Evolutionary conservation across 2,113 vertebrate species (phyloP).

Genomic region (Leptocoma aspasia): DNA sequence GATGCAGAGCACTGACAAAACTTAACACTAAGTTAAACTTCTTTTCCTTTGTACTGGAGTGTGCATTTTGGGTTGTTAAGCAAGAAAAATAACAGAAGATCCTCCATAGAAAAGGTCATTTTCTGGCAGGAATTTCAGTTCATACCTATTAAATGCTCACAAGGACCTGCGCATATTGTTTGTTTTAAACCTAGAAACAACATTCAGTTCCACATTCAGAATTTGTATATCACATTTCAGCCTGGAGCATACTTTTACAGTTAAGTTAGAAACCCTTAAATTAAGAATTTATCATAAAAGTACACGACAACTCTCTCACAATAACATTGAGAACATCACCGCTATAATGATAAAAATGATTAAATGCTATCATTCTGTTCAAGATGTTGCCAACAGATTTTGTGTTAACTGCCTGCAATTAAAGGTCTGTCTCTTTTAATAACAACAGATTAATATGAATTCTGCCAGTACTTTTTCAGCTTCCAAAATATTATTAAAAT

Average conservation of each 20-base stretch:
- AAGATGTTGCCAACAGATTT: conserved; percentile 25
- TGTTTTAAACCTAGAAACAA: not conserved
- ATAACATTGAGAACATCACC: not conserved
- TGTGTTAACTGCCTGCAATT: conserved; percentile 43
- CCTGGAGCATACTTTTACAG: not conserved
- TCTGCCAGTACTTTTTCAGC: not conserved
- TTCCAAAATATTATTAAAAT: conserved; percentile 50
- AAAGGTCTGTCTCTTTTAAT: conserved; percentile 18
- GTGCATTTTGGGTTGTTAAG: not conserved
- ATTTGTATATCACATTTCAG: not conserved
- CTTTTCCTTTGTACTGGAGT: not conserved
- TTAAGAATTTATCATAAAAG: conserved; percentile 33
- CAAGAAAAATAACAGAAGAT: not conserved
- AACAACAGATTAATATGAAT: not conserved
- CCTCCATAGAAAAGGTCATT: not conserved
- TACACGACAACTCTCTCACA: not conserved
- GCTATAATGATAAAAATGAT: conserved; percentile 41
- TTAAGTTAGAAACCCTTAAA: conserved; percentile 27
- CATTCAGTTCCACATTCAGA: not conserved
- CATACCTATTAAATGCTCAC: not conserved
- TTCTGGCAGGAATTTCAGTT: not conserved
- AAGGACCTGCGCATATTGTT: not conserved
- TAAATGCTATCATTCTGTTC: conserved; percentile 24
- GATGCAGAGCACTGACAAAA: not conserved
- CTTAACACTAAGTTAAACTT: not conserved